Base-by-base conservation (phyloP, 1,140 invertebrate species). In the Cydia amplana region DNA sequence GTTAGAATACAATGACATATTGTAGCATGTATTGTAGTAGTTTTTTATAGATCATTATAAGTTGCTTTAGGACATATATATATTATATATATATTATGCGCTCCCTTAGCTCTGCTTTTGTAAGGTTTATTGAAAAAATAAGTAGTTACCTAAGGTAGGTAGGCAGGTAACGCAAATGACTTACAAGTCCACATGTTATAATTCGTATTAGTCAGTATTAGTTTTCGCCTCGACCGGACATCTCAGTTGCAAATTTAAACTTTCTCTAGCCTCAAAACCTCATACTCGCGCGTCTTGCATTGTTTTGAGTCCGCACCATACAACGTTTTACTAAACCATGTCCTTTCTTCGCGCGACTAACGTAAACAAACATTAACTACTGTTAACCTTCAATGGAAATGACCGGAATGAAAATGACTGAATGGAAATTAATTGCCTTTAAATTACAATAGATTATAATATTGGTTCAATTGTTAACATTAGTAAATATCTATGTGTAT, bases 221-320 rank as follows among this genome's bases (percentile, higher is more conserved):
- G 73, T 79, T 82, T 82, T 80, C 64, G 77, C 74, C 51, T 67
- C 78, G 75, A 64, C 78, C 80, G 80, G 82, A 84, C 81, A 84
- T 83, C 75, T 85, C 51, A 75, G 73, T 84, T 85, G 82, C 83
- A 82, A 89, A 87, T 86, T 88, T 88, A 88, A 83, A 91, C 89
- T 92, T 92, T 92, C 89, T 92, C 91, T 91, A 91, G 86, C 91
- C 91, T 88, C 87, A 85, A 87, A 91, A 92, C 90, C 90, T 86
- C 87, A 82, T 88, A 89, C 75, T 75, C 74, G 75, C 79, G 81
- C 85, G 85, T 80, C 77, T 80, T 74, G 78, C 86, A 90, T 92
- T 92, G 87, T 91, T 90, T 87, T 85, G 80, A 85, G 81, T 80
- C 75, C 79, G 77, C 80, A 75, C 84, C 74, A 84, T 81, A 80